Evolutionary conservation across 2,888 invertebrate species (phyloP).

Genomic region (Dasysyrphus albostriatus): DNA sequence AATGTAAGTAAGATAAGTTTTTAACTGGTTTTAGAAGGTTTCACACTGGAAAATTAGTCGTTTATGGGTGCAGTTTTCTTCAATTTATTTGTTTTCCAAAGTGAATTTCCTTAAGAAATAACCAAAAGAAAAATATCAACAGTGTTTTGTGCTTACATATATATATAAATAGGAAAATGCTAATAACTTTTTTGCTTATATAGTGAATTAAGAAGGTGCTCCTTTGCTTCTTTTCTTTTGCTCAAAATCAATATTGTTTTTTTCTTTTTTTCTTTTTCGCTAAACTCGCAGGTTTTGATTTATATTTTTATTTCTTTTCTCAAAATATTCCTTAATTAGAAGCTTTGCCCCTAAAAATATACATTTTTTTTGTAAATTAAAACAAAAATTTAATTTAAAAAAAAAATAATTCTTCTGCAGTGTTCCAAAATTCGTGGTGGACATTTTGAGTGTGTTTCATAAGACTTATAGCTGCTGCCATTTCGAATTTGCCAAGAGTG

Average conservation of each 20-base stretch:
- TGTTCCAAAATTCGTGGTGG: conserved; percentile 64
- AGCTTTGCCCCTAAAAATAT: conserved; percentile 1
- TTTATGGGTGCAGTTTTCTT: conserved; percentile 58
- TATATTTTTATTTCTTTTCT: not conserved
- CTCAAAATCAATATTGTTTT: conserved; percentile 55
- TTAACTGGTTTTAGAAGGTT: conserved; percentile 39
- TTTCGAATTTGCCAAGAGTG: conserved; percentile 56
- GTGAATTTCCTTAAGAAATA: conserved; percentile 25
- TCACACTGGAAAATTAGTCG: conserved; percentile 57
- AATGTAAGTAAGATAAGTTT: conserved; percentile 66
- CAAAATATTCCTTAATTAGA: not conserved
- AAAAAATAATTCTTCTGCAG: conserved; percentile 58
- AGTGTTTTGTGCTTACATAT: conserved; percentile 46
- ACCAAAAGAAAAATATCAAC: not conserved
- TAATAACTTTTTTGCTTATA: not conserved
- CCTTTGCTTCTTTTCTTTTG: conserved; percentile 33
- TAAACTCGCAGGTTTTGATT: not conserved
- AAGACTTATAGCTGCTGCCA: conserved; percentile 62
- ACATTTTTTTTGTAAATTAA: conserved; percentile 4
- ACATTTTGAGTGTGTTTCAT: conserved; percentile 73
- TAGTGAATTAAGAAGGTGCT: conserved; percentile 42
- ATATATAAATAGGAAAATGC: conserved; percentile 9
- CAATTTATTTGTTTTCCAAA: conserved; percentile 20
- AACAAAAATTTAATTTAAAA: conserved; percentile 23
- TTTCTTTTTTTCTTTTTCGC: conserved; percentile 1